These are phyloP conservation scores for Sebastes hopkinsi DNA, from an alignment of 2,797 vertebrate species.

Conservation along the genomic window DNA sequence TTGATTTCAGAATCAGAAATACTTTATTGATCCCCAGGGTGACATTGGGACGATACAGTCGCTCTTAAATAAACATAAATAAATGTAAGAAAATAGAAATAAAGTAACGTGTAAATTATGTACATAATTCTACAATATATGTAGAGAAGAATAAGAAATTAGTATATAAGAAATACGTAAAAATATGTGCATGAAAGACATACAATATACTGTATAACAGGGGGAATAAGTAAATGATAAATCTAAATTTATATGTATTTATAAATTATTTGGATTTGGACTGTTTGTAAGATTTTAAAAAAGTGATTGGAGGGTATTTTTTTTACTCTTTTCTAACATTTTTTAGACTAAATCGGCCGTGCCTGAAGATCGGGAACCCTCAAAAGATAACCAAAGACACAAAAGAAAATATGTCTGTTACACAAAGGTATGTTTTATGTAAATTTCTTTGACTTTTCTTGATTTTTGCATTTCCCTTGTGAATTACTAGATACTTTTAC, in stretches of 20 bases:
- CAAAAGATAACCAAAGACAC: background rate
- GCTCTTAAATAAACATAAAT: too few relatives aligned
- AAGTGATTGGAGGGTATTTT: background rate
- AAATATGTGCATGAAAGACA: too few relatives aligned
- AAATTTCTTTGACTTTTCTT: background rate
- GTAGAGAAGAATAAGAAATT: too few relatives aligned
- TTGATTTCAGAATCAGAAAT: too few relatives aligned
- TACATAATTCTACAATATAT: too few relatives aligned
- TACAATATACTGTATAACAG: too few relatives aligned
- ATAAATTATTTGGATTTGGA: background rate
- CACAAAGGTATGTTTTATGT: background rate
- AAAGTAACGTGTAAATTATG: too few relatives aligned
- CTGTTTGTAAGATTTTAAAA: background rate
- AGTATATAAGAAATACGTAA: too few relatives aligned
- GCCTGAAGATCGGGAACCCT: background rate
- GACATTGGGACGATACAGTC: too few relatives aligned
- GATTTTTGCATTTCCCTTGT: background rate
- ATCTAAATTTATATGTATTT: background rate
- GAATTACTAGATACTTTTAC: background rate
- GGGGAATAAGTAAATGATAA: too few relatives aligned
- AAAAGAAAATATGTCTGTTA: background rate
- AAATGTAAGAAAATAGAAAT: too few relatives aligned
- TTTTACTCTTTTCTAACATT: background rate
- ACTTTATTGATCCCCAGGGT: too few relatives aligned
- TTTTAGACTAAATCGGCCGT: background rate